Evolutionary conservation across 2,888 invertebrate genomes (phyloP), one percentile per base, ranked within the genome.

Genomic region (Catocala fraxini): DNA sequence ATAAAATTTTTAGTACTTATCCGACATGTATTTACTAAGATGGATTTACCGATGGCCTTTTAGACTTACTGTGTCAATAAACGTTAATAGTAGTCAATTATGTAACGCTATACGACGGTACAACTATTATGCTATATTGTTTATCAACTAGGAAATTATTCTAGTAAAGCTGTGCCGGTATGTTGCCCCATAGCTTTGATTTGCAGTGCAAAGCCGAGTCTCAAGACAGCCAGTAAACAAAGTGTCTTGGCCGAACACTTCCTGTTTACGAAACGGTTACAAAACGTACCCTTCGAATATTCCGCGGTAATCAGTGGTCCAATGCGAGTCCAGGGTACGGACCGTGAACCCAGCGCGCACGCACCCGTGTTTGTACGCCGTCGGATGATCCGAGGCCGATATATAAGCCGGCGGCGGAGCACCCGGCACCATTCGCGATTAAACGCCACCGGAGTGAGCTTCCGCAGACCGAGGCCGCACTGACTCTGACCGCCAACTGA

Each of bases 341-440:
- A 88, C 93, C 93, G 88, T 94, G 93, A 94, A 93, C 93, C 89
- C 89, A 79, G 86, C 84, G 87, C 87, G 79, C 82, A 84, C 89
- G 88, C 85, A 84, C 83, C 77, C 80, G 79, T 84, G 86, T 88
- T 86, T 86, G 85, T 87, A 78, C 83, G 89, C 83, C 82, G 89
- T 86, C 90, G 90, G 92, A 92, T 90, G 91, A 89, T 86, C 86
- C 93, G 93, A 94, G 93, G 93, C 92, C 92, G 89, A 89, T 93
- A 93, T 94, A 93, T 91, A 94, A 93, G 84, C 84, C 83, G 81
- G 77, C 84, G 83, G 80, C 82, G 81, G 89, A 87, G 82, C 89
- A 90, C 89, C 90, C 89, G 91, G 85, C 90, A 92, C 86, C 93
- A 93, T 92, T 94, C 91, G 91, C 89, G 88, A 90, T 87, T 89